phyloP scores from a whole-genome alignment of 2,113 vertebrate species.

The Nibea albiflora region DNA sequence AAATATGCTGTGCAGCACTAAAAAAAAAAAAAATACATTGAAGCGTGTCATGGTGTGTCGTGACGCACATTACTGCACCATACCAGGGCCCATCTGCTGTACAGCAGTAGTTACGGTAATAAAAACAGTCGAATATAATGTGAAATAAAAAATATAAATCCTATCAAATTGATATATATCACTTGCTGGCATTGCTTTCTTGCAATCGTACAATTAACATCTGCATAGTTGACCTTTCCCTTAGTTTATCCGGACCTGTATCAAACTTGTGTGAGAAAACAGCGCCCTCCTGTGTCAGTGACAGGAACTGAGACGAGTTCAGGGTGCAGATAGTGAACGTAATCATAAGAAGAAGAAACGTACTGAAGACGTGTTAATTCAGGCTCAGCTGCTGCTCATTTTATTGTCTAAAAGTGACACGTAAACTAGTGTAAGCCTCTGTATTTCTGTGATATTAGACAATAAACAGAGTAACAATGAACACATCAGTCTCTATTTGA shows the following conservation, averaged over 20 bases:
- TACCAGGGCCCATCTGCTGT: background rate
- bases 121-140: background rate
- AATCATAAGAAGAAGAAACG: background rate
- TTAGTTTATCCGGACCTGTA: background rate
- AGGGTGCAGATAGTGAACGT: background rate
- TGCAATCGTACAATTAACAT: background rate
- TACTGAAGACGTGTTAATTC: background rate
- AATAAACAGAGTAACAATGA: background rate
- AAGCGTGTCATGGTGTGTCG: background rate
- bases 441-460: background rate
- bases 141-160: background rate
- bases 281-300: constrained; percentile 50
- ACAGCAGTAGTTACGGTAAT: background rate
- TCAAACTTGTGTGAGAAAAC: background rate
- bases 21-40: background rate
- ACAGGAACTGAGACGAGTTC: background rate
- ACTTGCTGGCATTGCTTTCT: background rate
- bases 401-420: background rate
- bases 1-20: background rate
- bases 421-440: background rate
- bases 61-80: background rate
- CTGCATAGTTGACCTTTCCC: background rate
- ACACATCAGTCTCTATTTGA: background rate
- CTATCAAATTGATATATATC: background rate
- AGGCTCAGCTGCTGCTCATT: background rate